Evolutionary conservation across 2,888 invertebrate genomes (phyloP), one percentile per base, ranked within the genome.

Genomic region (Prenolepis imparis): DNA sequence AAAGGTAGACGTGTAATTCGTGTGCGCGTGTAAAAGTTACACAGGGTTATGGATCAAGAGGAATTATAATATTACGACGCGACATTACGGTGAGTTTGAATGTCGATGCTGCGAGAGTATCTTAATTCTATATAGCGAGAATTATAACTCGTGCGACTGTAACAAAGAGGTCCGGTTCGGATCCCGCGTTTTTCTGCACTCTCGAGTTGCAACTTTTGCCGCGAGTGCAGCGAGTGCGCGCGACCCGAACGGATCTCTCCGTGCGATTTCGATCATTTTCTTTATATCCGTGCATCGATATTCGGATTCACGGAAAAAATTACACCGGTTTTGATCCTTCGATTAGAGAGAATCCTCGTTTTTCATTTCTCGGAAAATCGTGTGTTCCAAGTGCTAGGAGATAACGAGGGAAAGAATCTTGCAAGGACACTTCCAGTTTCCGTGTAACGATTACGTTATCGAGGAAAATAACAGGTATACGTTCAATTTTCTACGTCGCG

Each of bases 401-500:
- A 18, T 41, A 32, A 68, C 61, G 41, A 36, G 6, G 3, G 48
- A 21, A 12, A 52, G 3, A n/a, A 52, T 52, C 24, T 32, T 6
- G 32, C n/a, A 12, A 15, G 41, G 15, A 21, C 21, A 9, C 32
- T 78, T 78, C 36, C 70, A 70, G n/a, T 28, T n/a, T 77, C 28
- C 24, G 2, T 24, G 32, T 44, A 70, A 70, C 59, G 77, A 67
- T n/a, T 63, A 82, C 73, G 63, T 66, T 82, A 84, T 84, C 83
- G 84, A 82, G 72, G 80, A 86, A 78, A 84, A 52, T 28, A 88
- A 88, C 4, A 88, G 88, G 86, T 80, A 44, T 75, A 48, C 84
- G 86, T 67, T 84, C 61, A 73, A 24, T 59, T 39, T 70, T 63
- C 9, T 48, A 41, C 44, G 83, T 72, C 59, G 41, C 39, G 36